Evolutionary conservation across 2,113 vertebrate genomes (phyloP).

Genomic region (Callithrix jacchus): DNA sequence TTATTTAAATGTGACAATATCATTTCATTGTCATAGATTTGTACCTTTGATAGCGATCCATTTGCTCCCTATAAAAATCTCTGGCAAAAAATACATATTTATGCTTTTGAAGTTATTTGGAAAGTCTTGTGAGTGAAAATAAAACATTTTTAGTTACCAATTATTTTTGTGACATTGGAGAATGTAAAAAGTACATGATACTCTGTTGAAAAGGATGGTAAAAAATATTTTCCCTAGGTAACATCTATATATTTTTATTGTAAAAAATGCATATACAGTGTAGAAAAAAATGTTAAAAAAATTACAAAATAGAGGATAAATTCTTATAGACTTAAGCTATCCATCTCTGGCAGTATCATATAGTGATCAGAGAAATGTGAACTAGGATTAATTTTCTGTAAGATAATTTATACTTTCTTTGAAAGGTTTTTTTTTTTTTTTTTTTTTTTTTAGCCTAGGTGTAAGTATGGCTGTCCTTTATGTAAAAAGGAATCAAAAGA

Average conservation of each 20-base stretch:
- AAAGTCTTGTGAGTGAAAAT: slow-evolving; percentile 52
- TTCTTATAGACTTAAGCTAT: not conserved
- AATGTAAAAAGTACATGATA: not conserved
- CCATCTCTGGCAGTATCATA: not conserved
- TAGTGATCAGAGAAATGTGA: not conserved
- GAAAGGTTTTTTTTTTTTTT: not conserved
- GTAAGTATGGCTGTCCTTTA: not conserved
- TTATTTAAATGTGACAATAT: slow-evolving; percentile 31
- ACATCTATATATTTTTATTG: not conserved
- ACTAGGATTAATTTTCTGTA: not conserved
- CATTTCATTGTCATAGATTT: slow-evolving; percentile 47
- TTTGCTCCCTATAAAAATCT: slow-evolving; percentile 59
- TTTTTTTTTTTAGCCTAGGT: not conserved
- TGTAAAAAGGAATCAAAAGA: not conserved
- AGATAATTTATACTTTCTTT: slow-evolving; percentile 40
- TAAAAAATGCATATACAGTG: not conserved
- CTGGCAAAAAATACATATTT: not conserved
- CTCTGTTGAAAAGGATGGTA: not conserved
- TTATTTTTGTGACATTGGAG: not conserved
- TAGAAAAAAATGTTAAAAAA: not conserved
- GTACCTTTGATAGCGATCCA: slow-evolving; percentile 24
- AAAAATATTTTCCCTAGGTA: not conserved
- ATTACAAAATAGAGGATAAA: not conserved
- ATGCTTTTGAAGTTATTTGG: slow-evolving; percentile 31
- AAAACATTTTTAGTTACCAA: not conserved